Percentiles rank a stretch among this genome's conserved stretches.
Conservation (phyloP, 2,113 vertebrate genomes). For the Brachypodius melanocephalos region DNA sequence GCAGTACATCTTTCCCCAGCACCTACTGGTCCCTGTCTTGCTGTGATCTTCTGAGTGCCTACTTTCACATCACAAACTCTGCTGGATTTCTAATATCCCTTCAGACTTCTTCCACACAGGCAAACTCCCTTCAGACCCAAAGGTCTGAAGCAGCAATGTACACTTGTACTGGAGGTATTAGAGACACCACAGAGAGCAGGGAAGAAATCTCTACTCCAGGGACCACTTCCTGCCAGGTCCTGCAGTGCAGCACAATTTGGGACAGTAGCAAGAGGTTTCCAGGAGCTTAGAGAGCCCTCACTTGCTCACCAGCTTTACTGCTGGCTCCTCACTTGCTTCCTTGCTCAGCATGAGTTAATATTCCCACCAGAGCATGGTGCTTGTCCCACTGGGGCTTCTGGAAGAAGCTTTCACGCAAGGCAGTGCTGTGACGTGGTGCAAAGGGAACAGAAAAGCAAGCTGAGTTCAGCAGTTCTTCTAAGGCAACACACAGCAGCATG, state of each 20-base stretch:
- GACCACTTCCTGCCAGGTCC: background rate
- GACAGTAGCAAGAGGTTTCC: background rate
- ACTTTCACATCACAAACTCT: background rate
- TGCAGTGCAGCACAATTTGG: background rate
- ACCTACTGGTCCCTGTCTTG: background rate
- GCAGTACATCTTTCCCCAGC: background rate
- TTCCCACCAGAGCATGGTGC: background rate
- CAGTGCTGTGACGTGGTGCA: background rate
- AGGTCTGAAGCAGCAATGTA: background rate
- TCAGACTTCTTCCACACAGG: background rate
- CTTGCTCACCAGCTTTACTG: background rate
- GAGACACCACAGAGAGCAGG: background rate
- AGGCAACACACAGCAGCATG: background rate
- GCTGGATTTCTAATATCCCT: background rate
- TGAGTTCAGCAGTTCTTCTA: background rate
- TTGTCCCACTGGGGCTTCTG: background rate
- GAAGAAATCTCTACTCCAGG: background rate
- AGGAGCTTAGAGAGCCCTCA: background rate
- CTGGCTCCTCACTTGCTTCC: background rate
- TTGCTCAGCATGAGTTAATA: fast-evolving
- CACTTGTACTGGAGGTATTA: background rate
- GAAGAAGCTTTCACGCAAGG: background rate
- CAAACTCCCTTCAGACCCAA: background rate
- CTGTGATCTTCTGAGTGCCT: background rate
- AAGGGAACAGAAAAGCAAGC: background rate